phyloP scores from a whole-genome alignment of 2,113 vertebrate genomes.

The Marmota monax region DNA sequence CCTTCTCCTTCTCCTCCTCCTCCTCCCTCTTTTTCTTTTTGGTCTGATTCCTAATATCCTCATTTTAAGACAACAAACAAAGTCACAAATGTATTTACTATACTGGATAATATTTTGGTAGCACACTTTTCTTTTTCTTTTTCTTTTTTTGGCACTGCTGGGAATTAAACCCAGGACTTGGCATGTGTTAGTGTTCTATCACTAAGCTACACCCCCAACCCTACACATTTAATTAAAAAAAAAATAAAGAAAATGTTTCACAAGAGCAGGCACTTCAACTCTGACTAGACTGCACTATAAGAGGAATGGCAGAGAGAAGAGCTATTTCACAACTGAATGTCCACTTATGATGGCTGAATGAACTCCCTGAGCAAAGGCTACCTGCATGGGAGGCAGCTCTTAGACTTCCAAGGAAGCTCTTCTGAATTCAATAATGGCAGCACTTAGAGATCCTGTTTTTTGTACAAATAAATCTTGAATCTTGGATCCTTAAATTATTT shows the following conservation, averaged over 20 bases:
- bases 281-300: neutral
- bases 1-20: too few species aligned
- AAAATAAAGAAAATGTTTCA: neutral
- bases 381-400: neutral
- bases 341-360: neutral
- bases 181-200: neutral
- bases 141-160: neutral
- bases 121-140: neutral
- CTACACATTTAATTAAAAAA: conserved; percentile 13
- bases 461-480: conserved; percentile 4
- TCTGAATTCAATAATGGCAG: neutral
- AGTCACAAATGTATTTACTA: neutral
- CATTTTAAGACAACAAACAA: conserved; percentile 28
- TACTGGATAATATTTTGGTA: conserved; percentile 7
- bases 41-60: neutral
- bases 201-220: neutral
- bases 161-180: neutral
- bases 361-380: neutral
- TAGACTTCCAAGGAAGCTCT: neutral
- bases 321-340: neutral
- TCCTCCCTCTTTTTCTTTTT: neutral
- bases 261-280: neutral
- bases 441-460: neutral
- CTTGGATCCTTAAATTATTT: neutral
- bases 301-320: neutral